Percentiles rank a stretch among this genome's conserved stretches.
phyloP scores from a whole-genome alignment of 2,888 invertebrate species.

The Petrophora chlorosata region DNA sequence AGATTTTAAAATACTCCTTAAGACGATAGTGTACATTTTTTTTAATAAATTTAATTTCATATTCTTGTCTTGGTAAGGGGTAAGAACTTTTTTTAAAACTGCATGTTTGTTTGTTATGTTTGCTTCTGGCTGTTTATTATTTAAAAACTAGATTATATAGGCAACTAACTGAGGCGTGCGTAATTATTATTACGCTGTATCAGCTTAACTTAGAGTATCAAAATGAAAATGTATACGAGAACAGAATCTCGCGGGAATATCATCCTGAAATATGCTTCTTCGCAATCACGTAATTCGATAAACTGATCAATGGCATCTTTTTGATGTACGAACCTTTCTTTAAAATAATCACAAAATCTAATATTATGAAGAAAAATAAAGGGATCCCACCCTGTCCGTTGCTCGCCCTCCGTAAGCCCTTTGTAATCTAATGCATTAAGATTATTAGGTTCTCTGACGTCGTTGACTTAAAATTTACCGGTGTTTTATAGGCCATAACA shows the following conservation, averaged over 20 bases:
- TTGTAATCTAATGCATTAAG: constrained; percentile 77
- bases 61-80: no score
- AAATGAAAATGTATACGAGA: constrained; percentile 2
- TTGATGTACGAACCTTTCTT: constrained; percentile 59
- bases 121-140: no score
- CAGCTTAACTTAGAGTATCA: no score
- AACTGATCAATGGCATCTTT: constrained; percentile 56
- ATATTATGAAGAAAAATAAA: constrained; percentile 68
- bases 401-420: constrained; percentile 55
- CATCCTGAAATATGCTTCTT: constrained; percentile 27
- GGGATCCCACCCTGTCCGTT: constrained; percentile 49
- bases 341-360: constrained; percentile 72
- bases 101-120: no score
- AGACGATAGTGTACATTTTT: not conserved
- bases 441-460: constrained; percentile 71
- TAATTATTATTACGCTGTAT: no score
- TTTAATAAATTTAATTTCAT: not conserved
- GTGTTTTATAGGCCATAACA: constrained; percentile 42
- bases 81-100: no score
- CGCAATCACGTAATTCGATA: constrained; percentile 57
- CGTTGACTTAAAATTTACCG: constrained; percentile 61
- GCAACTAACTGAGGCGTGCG: no score
- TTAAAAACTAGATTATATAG: no score
- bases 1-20: no score
- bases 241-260: constrained; percentile 2